Percentiles rank a stretch among this genome's conserved stretches.
These are phyloP conservation scores for Indicator indicator DNA, from an alignment of 2,113 vertebrate genomes.

Conservation along the genomic window DNA sequence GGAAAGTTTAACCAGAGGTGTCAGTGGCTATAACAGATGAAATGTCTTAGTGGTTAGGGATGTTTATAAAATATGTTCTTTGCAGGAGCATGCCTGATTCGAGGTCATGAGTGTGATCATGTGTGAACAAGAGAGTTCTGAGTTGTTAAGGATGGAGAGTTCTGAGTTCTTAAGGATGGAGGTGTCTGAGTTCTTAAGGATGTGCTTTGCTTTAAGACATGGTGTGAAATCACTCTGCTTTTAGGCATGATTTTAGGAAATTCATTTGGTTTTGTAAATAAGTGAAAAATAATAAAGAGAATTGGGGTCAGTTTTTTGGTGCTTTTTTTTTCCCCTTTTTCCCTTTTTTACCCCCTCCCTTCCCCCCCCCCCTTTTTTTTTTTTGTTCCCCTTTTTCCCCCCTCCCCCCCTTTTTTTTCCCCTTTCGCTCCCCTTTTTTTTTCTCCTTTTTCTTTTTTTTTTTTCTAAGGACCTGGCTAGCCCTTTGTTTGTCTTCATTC, in stretches of 20 bases:
- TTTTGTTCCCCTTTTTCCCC: too few relatives aligned
- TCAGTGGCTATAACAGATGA: not conserved
- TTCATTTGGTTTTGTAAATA: not conserved
- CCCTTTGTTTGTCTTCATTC: conserved; percentile 18
- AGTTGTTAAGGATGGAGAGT: not conserved
- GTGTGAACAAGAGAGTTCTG: not conserved
- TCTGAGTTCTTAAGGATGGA: not conserved
- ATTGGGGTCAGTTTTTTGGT: not conserved
- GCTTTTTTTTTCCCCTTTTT: not conserved
- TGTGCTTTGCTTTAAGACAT: not conserved
- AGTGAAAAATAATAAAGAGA: not conserved
- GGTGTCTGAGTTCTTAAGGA: not conserved
- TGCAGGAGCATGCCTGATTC: not conserved
- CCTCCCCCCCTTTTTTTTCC: not conserved
- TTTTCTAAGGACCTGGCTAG: not conserved
- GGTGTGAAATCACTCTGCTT: not conserved
- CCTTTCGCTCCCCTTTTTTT: not conserved
- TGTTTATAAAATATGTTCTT: not conserved
- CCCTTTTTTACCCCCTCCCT: too few relatives aligned
- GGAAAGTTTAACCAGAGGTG: not conserved
- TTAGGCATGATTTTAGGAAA: not conserved
- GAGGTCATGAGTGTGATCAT: not conserved
- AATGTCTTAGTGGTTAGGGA: not conserved
- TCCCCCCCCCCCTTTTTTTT: not conserved
- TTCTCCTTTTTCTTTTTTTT: not conserved